Percentiles rank a stretch among this genome's conserved stretches.
These are phyloP conservation scores for Danio choprae DNA, from an alignment of 2,797 vertebrate genomes.

Conservation along the genomic window DNA sequence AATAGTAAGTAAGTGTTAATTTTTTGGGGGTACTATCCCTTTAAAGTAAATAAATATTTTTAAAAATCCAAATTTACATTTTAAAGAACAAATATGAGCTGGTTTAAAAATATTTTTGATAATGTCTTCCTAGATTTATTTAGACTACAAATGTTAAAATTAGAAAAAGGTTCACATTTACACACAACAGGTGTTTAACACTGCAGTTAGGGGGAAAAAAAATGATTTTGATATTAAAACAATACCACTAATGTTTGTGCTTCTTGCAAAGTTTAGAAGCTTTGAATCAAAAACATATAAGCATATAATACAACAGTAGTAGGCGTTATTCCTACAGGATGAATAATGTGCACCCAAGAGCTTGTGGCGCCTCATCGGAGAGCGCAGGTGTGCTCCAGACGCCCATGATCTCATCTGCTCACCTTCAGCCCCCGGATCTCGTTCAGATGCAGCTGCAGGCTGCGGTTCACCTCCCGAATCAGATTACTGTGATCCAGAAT, in stretches of 20 bases:
- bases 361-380: neutral
- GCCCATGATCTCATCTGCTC: conserved; percentile 76
- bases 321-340: neutral
- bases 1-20: no score
- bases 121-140: neutral
- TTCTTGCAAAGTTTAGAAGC: neutral
- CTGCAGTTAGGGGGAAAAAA: neutral
- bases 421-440: conserved; percentile 99
- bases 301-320: neutral
- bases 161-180: neutral
- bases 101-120: neutral
- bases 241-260: no score
- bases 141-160: neutral
- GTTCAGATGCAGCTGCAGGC: conserved; percentile 95
- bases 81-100: neutral
- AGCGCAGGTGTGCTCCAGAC: conserved; percentile 43
- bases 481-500: conserved; percentile 98
- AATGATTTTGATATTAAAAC: neutral
- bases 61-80: neutral
- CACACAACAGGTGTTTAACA: neutral
- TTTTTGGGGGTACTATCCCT: no score
- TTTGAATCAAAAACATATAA: neutral
- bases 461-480: conserved; percentile 97
- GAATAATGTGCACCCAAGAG: conserved; percentile 6
- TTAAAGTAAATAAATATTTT: neutral